Conservation (phyloP, 2,113 vertebrate genomes). For the Microcebus ravelobensis region DNA sequence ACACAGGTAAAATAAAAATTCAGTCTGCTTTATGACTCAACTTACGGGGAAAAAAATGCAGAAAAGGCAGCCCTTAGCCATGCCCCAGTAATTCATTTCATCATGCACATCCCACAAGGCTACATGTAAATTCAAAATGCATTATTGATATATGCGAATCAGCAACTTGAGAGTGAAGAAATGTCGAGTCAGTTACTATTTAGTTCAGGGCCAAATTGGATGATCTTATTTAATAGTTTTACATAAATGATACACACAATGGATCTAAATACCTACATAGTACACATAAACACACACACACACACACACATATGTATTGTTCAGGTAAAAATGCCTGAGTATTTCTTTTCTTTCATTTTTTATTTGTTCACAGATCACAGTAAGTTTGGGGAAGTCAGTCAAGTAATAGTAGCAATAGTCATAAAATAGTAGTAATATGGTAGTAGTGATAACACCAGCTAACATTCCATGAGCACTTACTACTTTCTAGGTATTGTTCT, state of each 20-base stretch:
- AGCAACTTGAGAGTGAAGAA: neutral
- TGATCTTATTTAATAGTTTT: neutral
- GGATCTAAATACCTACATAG: neutral
- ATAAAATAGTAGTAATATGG: neutral
- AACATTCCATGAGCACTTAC: neutral
- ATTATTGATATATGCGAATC: neutral
- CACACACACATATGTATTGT: neutral
- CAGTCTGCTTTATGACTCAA: neutral
- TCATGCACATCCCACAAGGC: neutral
- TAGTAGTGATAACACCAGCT: neutral
- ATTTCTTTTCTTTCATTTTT: neutral
- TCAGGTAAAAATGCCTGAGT: neutral
- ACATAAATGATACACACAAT: neutral
- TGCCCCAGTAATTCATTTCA: neutral
- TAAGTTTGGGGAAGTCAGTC: neutral
- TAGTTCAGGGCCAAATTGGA: neutral
- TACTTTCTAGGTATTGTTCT: neutral
- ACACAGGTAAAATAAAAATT: neutral
- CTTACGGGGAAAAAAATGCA: neutral
- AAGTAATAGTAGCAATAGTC: neutral
- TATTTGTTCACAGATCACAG: neutral
- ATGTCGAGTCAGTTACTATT: neutral
- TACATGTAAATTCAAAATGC: neutral
- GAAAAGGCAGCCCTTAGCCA: neutral
- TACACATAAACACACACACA: neutral